Evolutionary conservation across 2,797 vertebrate genomes (phyloP).

Genomic region (Bradypodion ventrale): DNA sequence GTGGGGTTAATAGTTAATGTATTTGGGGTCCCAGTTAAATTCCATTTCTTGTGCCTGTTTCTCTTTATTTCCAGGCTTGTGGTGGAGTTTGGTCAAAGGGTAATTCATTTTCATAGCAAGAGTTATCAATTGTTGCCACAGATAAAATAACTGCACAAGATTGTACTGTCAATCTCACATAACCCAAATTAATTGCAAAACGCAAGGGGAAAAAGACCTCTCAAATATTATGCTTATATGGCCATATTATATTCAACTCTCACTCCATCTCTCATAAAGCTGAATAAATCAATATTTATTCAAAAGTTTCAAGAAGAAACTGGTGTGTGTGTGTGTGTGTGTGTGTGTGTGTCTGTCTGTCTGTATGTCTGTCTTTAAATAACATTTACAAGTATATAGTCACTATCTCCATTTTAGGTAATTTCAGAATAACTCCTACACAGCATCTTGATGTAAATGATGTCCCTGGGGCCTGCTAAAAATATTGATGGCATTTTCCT

Average conservation of each 20-base stretch:
- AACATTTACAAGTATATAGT: slow-evolving; percentile 33
- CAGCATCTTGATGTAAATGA: slow-evolving; percentile 45
- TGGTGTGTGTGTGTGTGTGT: slow-evolving; percentile 22
- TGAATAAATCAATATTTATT: slow-evolving; percentile 56
- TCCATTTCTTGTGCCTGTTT: too few relatives aligned
- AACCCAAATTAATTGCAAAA: slow-evolving; percentile 33
- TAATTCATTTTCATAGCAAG: slow-evolving; percentile 15
- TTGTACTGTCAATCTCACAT: slow-evolving; percentile 27
- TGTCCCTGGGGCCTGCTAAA: slow-evolving; percentile 36
- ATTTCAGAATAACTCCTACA: slow-evolving; percentile 41
- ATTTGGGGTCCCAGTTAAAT: too few relatives aligned
- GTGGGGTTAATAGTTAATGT: too few relatives aligned
- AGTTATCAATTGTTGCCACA: slow-evolving; percentile 7
- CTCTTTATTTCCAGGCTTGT: too few relatives aligned
- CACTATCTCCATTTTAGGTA: slow-evolving; percentile 26
- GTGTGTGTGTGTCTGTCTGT: too few relatives aligned
- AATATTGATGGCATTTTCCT: slow-evolving; percentile 39
- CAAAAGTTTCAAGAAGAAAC: slow-evolving; percentile 50
- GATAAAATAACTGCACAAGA: not conserved
- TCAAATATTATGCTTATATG: slow-evolving; percentile 45
- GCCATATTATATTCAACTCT: slow-evolving; percentile 38
- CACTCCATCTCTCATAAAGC: slow-evolving; percentile 12
- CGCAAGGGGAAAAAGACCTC: slow-evolving; percentile 44
- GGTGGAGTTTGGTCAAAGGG: too few relatives aligned
- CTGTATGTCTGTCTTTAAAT: too few relatives aligned